These are phyloP conservation scores for Turritopsis dohrnii DNA, from an alignment of 30 jellyfish, hydroid and myxozoan genomes.

Conservation along the genomic window DNA sequence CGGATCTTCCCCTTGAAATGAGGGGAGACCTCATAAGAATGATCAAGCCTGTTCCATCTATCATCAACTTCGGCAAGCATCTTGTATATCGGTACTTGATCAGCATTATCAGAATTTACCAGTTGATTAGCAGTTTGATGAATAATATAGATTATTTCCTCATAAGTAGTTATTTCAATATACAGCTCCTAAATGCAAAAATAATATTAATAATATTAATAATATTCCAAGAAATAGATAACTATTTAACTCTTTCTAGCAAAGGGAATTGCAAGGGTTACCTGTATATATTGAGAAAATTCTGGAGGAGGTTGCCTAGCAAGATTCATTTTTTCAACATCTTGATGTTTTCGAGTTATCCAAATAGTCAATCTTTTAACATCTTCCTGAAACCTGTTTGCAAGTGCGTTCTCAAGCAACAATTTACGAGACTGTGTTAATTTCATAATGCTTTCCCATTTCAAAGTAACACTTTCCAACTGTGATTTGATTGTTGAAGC, in stretches of 20 bases:
- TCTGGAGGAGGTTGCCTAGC: constrained; percentile 17
- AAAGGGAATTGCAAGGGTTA: not conserved
- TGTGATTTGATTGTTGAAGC: constrained; percentile 50
- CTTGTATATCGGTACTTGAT: constrained; percentile 41
- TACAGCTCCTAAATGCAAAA: constrained; percentile 40
- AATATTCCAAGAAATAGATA: not conserved
- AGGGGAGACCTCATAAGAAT: constrained; percentile 32
- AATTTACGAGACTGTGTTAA: constrained; percentile 49
- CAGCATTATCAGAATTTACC: constrained; percentile 50
- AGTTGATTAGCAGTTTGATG: constrained; percentile 57
- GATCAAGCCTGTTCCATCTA: constrained; percentile 48
- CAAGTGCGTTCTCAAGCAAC: constrained; percentile 49
- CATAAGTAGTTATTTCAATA: constrained; percentile 52
- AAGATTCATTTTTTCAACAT: constrained; percentile 41
- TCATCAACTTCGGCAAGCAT: constrained; percentile 47
- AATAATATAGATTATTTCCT: constrained; percentile 44
- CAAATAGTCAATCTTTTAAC: constrained; percentile 61
- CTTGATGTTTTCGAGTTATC: constrained; percentile 52
- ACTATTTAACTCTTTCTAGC: not conserved
- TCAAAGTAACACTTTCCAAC: constrained; percentile 45
- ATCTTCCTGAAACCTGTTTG: constrained; percentile 55
- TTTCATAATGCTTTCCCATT: constrained; percentile 58
- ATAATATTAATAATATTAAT: not conserved
- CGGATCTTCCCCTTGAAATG: constrained; percentile 49
- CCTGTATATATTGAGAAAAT: constrained; percentile 16